A percentile compares a stretch with the other conserved stretches of the same genome.
Evolutionary conservation across 2,888 invertebrate species (phyloP).

Genomic region (Ctena decussata): DNA sequence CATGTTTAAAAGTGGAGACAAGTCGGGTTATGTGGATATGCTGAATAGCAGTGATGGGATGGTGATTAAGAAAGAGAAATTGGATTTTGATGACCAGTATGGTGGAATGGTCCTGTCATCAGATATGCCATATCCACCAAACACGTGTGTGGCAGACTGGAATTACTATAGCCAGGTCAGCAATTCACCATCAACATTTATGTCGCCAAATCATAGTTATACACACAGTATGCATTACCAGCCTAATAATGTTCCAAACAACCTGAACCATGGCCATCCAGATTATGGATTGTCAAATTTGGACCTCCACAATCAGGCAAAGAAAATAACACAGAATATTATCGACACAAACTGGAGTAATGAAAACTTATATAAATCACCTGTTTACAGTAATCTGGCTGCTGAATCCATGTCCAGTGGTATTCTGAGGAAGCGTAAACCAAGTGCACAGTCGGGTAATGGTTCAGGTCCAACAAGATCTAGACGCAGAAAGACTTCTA

Average conservation of each 20-base stretch:
- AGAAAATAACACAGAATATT: constrained; percentile 59
- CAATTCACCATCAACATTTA: not conserved
- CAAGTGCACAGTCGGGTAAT: not conserved
- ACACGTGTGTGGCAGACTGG: constrained; percentile 62
- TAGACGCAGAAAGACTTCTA: constrained; percentile 28
- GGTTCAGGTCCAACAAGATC: constrained; percentile 14
- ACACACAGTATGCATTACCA: not conserved
- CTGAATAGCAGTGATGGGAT: constrained; percentile 32
- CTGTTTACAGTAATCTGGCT: constrained; percentile 40
- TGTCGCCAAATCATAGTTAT: not conserved
- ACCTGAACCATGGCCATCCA: not conserved
- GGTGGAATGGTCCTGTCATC: not conserved
- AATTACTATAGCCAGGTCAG: constrained; percentile 40
- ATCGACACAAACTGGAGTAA: constrained; percentile 47
- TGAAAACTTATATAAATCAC: constrained; percentile 53
- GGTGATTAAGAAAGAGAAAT: constrained; percentile 55
- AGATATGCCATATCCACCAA: constrained; percentile 52
- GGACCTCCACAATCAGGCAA: constrained; percentile 61
- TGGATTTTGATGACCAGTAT: constrained; percentile 46
- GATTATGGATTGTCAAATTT: constrained; percentile 25
- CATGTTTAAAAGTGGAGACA: not conserved
- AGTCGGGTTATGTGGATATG: constrained; percentile 56
- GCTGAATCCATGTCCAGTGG: constrained; percentile 18
- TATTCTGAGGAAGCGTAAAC: constrained; percentile 32
- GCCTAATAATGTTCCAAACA: not conserved